Conservation (phyloP, 2,797 vertebrate genomes). For the Myotis planiceps region DNA sequence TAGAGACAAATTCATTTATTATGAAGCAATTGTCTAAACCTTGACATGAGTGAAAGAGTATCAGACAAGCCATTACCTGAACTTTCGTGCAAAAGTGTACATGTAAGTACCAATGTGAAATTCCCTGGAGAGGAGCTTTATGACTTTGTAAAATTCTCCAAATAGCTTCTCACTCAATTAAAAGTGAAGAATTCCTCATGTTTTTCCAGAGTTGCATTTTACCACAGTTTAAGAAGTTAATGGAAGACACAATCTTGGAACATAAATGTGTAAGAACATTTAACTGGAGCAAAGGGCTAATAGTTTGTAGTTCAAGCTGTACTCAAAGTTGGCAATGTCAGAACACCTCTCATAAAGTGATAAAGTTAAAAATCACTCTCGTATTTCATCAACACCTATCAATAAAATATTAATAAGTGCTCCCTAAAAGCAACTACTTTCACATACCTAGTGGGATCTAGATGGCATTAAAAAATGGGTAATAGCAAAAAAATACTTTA, state of each 20-base stretch:
- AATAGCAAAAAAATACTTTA: background rate
- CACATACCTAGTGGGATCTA: background rate
- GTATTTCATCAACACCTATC: background rate
- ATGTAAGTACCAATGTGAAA: background rate
- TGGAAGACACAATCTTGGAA: background rate
- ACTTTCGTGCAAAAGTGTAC: background rate
- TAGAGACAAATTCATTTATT: background rate
- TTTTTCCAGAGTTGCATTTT: background rate
- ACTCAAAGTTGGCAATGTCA: background rate
- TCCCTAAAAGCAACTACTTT: background rate
- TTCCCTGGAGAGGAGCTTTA: background rate
- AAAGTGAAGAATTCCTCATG: background rate
- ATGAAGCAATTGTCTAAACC: background rate
- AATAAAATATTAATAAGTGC: background rate
- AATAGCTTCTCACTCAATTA: background rate
- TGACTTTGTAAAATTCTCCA: background rate
- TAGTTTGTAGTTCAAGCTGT: background rate
- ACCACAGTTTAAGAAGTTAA: background rate
- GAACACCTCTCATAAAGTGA: background rate
- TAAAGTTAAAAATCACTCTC: background rate
- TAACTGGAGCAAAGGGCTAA: background rate
- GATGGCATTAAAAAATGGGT: constrained; percentile 7
- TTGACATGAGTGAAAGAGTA: background rate
- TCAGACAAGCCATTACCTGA: background rate
- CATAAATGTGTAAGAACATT: background rate